Evolutionary conservation across 2,888 invertebrate species (phyloP).

Genomic region (Ormyrus labotus): DNA sequence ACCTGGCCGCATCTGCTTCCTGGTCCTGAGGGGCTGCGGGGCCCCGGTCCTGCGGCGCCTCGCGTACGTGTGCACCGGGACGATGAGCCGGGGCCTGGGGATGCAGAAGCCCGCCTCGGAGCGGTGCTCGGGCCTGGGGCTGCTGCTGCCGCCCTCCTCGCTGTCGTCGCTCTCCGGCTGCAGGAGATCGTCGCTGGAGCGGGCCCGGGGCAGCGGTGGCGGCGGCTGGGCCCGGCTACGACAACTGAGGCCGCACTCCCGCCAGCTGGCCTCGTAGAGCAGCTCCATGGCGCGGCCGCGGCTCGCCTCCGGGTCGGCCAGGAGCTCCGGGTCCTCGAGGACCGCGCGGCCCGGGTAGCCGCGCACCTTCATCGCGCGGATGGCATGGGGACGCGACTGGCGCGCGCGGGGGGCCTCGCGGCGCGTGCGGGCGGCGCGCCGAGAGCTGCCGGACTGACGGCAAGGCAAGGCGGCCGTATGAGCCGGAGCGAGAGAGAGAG

Average conservation of each 20-base stretch:
- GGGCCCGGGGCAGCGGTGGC: slow-evolving; percentile 28
- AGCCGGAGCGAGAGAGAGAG: background rate
- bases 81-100: slow-evolving; percentile 90
- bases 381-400: background rate
- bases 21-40: slow-evolving; percentile 75
- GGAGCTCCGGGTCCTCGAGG: slow-evolving; percentile 79
- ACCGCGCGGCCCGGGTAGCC: slow-evolving; percentile 91
- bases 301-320: slow-evolving; percentile 84
- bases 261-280: slow-evolving; percentile 91
- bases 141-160: slow-evolving; percentile 11
- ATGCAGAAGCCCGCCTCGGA: slow-evolving; percentile 80
- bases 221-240: slow-evolving; percentile 57
- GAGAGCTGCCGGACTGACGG: background rate
- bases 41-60: slow-evolving; percentile 88
- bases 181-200: slow-evolving; percentile 32
- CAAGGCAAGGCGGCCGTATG: background rate
- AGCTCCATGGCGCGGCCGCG: slow-evolving; percentile 85
- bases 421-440: background rate
- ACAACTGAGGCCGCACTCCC: slow-evolving; percentile 77
- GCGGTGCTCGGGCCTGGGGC: slow-evolving; percentile 49
- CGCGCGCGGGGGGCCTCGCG: background rate
- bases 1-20: slow-evolving; percentile 76
- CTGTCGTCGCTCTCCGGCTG: slow-evolving; percentile 20
- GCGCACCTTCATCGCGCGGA: slow-evolving; percentile 85
- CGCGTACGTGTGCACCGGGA: slow-evolving; percentile 92